A percentile compares a stretch with the other conserved stretches of the same genome.
Evolutionary conservation across 2,113 vertebrate genomes (phyloP).

Genomic region (Serinus canaria): DNA sequence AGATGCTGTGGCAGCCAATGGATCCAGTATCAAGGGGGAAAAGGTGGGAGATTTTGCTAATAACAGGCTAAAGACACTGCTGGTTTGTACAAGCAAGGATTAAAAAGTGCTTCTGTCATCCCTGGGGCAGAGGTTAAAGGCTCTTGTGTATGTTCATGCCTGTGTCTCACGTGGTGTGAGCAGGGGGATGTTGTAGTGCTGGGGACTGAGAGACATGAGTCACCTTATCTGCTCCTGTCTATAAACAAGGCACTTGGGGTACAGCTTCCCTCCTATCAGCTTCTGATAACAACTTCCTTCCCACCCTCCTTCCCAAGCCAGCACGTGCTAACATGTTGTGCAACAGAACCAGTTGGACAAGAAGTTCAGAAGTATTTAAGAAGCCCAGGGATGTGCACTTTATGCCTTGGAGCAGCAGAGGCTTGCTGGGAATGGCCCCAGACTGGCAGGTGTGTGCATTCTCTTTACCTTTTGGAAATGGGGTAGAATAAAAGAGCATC

Average conservation of each 20-base stretch:
- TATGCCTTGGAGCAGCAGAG: neutral
- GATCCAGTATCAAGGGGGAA: neutral
- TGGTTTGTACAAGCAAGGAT: neutral
- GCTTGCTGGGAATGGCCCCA: neutral
- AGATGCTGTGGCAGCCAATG: neutral
- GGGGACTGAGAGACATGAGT: neutral
- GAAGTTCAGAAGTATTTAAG: neutral
- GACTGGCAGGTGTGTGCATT: neutral
- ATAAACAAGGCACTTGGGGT: neutral
- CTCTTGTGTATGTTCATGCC: neutral
- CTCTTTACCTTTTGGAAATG: neutral
- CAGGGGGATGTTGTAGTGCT: neutral
- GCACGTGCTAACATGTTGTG: neutral
- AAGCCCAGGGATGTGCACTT: neutral
- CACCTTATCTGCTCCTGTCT: neutral
- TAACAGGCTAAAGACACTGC: neutral
- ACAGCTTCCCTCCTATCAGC: neutral
- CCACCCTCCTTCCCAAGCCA: slow-evolving; percentile 3
- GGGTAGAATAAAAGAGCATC: neutral
- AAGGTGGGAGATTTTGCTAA: neutral
- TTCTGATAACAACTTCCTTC: slow-evolving; percentile 42
- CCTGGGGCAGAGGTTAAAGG: neutral
- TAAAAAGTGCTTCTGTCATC: neutral
- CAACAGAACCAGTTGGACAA: slow-evolving; percentile 28
- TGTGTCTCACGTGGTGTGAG: neutral